Conservation (phyloP, 2,113 vertebrate species). For the Piaya cayana region DNA sequence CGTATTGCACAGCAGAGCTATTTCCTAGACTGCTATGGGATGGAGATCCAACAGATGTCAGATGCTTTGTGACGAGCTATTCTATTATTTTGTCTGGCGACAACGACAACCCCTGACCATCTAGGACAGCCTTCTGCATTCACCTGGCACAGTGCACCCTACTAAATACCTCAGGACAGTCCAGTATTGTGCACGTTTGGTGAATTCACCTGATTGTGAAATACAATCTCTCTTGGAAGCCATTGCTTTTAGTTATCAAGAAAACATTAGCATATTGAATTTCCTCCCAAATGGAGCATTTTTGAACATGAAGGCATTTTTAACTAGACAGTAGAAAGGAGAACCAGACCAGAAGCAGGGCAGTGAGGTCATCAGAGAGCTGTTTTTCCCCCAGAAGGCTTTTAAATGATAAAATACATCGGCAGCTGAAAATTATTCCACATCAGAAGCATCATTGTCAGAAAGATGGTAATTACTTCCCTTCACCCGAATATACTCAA, state of each 20-base stretch:
- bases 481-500: conserved; percentile 98
- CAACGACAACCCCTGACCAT: neutral
- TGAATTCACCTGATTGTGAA: neutral
- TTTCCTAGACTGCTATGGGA: neutral
- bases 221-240: conserved; percentile 19
- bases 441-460: conserved; percentile 96
- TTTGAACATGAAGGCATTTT: conserved; percentile 65
- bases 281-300: conserved; percentile 52
- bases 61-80: conserved; percentile 40
- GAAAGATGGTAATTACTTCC: conserved; percentile 99
- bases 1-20: neutral
- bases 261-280: conserved; percentile 47
- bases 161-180: neutral
- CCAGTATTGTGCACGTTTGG: neutral
- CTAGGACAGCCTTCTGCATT: conserved; percentile 10
- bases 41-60: neutral
- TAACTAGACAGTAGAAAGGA: conserved; percentile 68
- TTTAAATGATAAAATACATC: conserved; percentile 71
- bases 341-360: conserved; percentile 79
- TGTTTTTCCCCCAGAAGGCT: conserved; percentile 71
- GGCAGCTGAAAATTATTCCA: conserved; percentile 83
- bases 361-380: conserved; percentile 73
- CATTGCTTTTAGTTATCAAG: conserved; percentile 56
- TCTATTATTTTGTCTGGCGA: neutral
- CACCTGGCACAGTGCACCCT: conserved; percentile 15